Evolutionary conservation across 2,797 vertebrate species (phyloP), one percentile per base, ranked within the genome.

Genomic region (Mus caroli): DNA sequence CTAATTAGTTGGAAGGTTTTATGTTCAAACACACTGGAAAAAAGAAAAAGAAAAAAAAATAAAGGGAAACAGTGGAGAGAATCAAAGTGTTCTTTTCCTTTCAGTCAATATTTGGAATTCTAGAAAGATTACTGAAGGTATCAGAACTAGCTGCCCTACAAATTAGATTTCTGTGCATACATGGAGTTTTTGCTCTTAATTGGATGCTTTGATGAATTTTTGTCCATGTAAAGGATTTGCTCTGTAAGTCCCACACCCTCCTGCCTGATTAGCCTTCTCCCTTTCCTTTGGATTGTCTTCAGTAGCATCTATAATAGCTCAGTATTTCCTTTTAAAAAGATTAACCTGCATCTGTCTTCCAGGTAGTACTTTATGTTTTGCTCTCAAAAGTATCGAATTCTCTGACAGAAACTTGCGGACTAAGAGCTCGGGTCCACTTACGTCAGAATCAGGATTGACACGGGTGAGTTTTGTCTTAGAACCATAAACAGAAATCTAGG

Each of bases 211-310:
- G 46, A 17, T 62, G 43, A 92, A 50, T 89, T 91, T 22, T 90
- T 84, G 20, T 26, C 4, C 46, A n/a, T 71, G 40, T 60, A 79
- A 95, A 37, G 6, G 92, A 69, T 37, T 88, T 89, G 12, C 31
- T 91, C 28, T 91, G 22, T 1, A 20, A 84, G 14, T 40, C 60
- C 0, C 3, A 28, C 1, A 0, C 89, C 15, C 0, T 3, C 52
- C 20, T 78, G 37, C 54, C 93, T 86, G 76, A 73, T 54, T 87
- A 67, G n/a, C 87, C 87, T 95, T 95, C 52, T 85, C 3, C 82
- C 43, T 78, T 91, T 78, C 69, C 82, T 3, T 62, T 87, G 82
- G 24, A 62, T 92, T 24, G 22, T 86, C 94, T 91, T 69, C 26
- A 92, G 64, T 9, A 88, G 37, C 14, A 94, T 20, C 73, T 85